Evolutionary conservation across 2,113 vertebrate genomes (phyloP).

Genomic region (Camelus bactrianus): DNA sequence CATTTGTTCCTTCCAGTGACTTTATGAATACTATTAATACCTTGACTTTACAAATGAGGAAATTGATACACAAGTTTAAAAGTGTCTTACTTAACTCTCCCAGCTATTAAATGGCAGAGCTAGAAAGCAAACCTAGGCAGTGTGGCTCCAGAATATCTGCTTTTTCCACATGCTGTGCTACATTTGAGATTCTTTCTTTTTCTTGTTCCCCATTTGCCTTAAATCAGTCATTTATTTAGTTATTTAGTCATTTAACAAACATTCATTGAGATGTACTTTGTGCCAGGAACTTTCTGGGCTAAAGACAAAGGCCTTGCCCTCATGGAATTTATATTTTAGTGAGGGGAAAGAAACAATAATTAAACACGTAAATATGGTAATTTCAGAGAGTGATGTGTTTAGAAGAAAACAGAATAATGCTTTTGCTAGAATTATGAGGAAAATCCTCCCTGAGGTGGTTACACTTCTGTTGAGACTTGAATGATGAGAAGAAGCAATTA

Average conservation of each 20-base stretch:
- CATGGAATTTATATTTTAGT: background rate
- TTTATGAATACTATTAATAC: background rate
- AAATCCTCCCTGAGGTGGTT: background rate
- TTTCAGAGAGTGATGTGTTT: constrained; percentile 15
- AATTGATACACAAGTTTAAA: background rate
- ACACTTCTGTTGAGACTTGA: background rate
- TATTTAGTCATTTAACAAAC: background rate
- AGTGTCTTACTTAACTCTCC: background rate
- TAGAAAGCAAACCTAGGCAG: background rate
- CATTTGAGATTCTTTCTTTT: background rate
- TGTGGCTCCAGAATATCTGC: background rate
- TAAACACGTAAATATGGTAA: background rate
- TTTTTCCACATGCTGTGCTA: background rate
- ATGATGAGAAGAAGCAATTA: background rate
- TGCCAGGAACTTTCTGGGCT: background rate
- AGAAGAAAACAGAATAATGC: background rate
- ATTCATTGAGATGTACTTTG: background rate
- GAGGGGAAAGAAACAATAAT: background rate
- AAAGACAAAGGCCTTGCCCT: background rate
- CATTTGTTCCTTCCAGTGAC: background rate
- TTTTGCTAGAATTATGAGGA: background rate
- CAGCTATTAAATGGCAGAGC: background rate
- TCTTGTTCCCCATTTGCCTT: background rate
- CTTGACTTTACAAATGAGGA: constrained; percentile 17
- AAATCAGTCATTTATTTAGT: background rate